phyloP scores from a whole-genome alignment of 2,888 invertebrate genomes.

The Drosophila colorata region DNA sequence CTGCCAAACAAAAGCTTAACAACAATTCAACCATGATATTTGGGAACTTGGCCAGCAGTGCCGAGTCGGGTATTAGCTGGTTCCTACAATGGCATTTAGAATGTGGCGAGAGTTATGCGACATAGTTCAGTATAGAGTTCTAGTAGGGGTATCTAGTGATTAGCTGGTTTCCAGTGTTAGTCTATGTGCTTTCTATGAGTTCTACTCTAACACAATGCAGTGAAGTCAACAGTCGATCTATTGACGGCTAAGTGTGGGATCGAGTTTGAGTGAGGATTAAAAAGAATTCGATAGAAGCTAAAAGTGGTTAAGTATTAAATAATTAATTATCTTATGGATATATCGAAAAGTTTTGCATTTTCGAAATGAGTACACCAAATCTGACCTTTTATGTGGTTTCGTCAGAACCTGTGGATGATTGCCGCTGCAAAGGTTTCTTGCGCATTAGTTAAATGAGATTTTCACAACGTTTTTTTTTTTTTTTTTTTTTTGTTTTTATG shows the following conservation, averaged over 20 bases:
- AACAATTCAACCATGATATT: slow-evolving; percentile 37
- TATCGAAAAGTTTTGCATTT: slow-evolving; percentile 16
- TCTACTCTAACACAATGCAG: slow-evolving; percentile 39
- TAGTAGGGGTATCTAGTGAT: slow-evolving; percentile 8
- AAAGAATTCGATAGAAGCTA: slow-evolving; percentile 19
- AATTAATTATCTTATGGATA: slow-evolving; percentile 31
- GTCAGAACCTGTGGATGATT: slow-evolving; percentile 84
- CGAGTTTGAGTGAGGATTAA: slow-evolving; percentile 21
- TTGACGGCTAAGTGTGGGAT: slow-evolving; percentile 28
- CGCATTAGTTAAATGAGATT: slow-evolving; percentile 54
- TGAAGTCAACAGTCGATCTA: slow-evolving; percentile 31
- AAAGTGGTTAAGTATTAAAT: slow-evolving; percentile 7
- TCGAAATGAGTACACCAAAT: slow-evolving; percentile 58
- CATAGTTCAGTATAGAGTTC: neutral
- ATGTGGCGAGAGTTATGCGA: slow-evolving; percentile 1
- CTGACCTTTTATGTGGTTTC: slow-evolving; percentile 85
- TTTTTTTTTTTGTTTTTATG: slow-evolving; percentile 2
- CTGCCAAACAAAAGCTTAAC: slow-evolving; percentile 39
- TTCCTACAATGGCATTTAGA: neutral
- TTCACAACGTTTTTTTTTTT: slow-evolving; percentile 7
- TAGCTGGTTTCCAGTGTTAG: slow-evolving; percentile 33
- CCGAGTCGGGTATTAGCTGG: neutral
- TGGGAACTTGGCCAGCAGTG: slow-evolving; percentile 25
- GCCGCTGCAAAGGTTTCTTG: slow-evolving; percentile 84
- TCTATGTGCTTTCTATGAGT: slow-evolving; percentile 33